These are phyloP conservation scores for Eristalis intricaria DNA, from an alignment of 2,888 invertebrate genomes.

Conservation along the genomic window DNA sequence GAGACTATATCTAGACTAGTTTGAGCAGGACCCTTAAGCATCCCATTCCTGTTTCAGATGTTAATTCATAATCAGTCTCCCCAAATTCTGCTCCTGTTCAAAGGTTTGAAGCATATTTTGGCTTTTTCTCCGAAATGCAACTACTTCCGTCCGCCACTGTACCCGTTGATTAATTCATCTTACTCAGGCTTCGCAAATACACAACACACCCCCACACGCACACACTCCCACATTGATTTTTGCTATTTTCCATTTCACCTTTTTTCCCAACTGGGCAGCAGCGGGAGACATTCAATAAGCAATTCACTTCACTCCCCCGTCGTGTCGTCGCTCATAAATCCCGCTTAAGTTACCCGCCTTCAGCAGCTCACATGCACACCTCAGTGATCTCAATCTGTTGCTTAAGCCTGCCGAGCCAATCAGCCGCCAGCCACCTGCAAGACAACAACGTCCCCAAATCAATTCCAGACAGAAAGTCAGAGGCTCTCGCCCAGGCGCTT, in stretches of 20 bases:
- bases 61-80: too few relatives aligned
- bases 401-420: slow-evolving; percentile 25
- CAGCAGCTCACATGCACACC: not conserved
- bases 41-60: too few relatives aligned
- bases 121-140: too few relatives aligned
- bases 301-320: slow-evolving; percentile 43
- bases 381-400: slow-evolving; percentile 49
- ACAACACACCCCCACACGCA: not conserved
- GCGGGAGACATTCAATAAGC: slow-evolving; percentile 60
- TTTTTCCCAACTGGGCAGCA: slow-evolving; percentile 41
- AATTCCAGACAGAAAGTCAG: slow-evolving; percentile 39
- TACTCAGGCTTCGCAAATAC: not conserved
- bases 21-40: too few relatives aligned
- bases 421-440: slow-evolving; percentile 18
- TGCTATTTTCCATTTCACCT: slow-evolving; percentile 37
- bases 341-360: slow-evolving; percentile 16
- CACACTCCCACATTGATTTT: not conserved
- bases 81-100: too few relatives aligned
- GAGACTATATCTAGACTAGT: too few relatives aligned
- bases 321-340: slow-evolving; percentile 41
- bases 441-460: slow-evolving; percentile 60
- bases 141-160: not conserved
- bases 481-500: not conserved
- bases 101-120: too few relatives aligned
- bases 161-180: not conserved